These are phyloP conservation scores for Cylas formicarius DNA, from an alignment of 1,140 invertebrate genomes.

Conservation along the genomic window DNA sequence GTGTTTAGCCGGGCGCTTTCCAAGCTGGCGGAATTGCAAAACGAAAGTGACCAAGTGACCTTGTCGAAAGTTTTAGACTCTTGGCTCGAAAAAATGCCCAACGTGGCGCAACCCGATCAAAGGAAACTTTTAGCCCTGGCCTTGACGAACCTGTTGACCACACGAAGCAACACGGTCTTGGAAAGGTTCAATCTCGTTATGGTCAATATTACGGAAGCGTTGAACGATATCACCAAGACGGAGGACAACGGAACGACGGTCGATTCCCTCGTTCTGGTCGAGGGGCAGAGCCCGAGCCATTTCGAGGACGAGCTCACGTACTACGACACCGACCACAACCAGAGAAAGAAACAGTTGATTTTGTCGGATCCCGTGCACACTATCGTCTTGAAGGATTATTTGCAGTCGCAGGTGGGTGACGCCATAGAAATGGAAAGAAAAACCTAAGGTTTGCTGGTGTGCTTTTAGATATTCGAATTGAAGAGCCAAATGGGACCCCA, in stretches of 20 bases:
- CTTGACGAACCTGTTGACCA: constrained; percentile 67
- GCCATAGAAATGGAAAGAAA: constrained; percentile 6
- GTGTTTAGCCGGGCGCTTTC: constrained; percentile 60
- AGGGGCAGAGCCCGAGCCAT: constrained; percentile 39
- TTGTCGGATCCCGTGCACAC: constrained; percentile 63
- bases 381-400: constrained; percentile 58
- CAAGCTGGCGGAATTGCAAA: constrained; percentile 45
- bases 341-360: constrained; percentile 53
- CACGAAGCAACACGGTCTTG: constrained; percentile 58
- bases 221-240: constrained; percentile 76
- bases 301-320: constrained; percentile 43
- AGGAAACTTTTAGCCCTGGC: constrained; percentile 74
- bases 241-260: constrained; percentile 54
- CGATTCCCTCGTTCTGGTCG: constrained; percentile 46
- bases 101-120: constrained; percentile 68
- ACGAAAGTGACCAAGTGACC: constrained; percentile 49
- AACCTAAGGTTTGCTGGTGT: constrained; percentile 21
- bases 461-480: constrained; percentile 55
- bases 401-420: constrained; percentile 55
- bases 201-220: constrained; percentile 68
- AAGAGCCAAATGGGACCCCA: constrained; percentile 57
- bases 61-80: constrained; percentile 63
- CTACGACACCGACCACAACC: constrained; percentile 50
- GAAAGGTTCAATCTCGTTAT: constrained; percentile 70
- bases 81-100: constrained; percentile 73